phyloP scores from a whole-genome alignment of 2,113 vertebrate genomes.

The Thamnophis sirtalis region DNA sequence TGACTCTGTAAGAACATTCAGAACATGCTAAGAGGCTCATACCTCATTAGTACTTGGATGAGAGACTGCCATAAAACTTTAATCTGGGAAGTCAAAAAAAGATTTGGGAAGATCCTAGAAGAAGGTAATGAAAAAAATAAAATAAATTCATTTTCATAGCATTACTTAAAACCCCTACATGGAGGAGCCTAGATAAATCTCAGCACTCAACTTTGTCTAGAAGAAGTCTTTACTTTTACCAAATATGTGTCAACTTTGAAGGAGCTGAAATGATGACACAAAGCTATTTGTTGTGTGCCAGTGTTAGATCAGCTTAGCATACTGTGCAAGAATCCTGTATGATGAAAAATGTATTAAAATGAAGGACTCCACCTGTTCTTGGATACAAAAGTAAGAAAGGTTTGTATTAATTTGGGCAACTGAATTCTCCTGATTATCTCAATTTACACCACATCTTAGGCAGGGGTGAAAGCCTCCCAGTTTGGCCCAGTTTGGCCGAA shows the following conservation, averaged over 20 bases:
- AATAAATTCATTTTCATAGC: neutral
- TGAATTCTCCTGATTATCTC: neutral
- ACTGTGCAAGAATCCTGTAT: neutral
- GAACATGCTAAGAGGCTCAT: no score
- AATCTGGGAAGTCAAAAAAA: no score
- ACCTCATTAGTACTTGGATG: no score
- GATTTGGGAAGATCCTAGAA: no score
- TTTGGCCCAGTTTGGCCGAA: no score
- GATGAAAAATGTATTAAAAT: neutral
- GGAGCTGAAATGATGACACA: neutral
- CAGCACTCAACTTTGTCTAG: neutral
- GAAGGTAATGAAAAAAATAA: neutral
- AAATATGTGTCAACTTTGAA: neutral
- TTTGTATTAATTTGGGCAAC: neutral
- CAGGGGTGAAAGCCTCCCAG: no score
- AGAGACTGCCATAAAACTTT: no score
- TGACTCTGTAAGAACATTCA: no score
- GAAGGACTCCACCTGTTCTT: neutral
- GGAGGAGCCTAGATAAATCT: neutral
- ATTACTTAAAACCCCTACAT: neutral
- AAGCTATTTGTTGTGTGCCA: neutral
- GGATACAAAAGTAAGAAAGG: neutral
- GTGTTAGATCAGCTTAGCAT: neutral
- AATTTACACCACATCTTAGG: no score
- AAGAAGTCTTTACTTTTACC: neutral